Base-by-base conservation (phyloP, 2,888 invertebrate genomes). In the Drosophila vallismaia region DNA sequence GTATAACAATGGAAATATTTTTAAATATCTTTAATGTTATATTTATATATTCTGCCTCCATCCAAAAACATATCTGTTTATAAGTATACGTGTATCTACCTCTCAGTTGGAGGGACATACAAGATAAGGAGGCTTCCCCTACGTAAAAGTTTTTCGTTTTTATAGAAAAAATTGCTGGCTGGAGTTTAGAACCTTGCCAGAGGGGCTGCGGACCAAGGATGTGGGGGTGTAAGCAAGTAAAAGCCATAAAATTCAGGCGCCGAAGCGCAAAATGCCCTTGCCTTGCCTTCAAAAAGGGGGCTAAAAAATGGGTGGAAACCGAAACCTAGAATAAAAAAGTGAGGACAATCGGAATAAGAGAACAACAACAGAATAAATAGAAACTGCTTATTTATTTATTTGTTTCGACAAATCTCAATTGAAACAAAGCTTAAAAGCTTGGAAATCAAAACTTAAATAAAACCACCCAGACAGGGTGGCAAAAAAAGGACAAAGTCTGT, bases 311-410 rank as follows among this genome's bases (percentile, higher is more conserved):
- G 40, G 40, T 42, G 19, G 40, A 5, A 44, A 46, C 3, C 19
- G 19, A 19, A 19, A 19, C 19, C 29, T 45, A 60, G 51, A 45
- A 58, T 49, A 14, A 48, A 56, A 49, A 48, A 48, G 26, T 36
- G 14, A 51, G 58, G 29, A 58, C 9, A 36, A 33, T 19, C 36
- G 4, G 38, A 26, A 36, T 52, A 49, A 36, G 59, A 51, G 24
- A 44, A 44, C 26, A 57, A 60, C 48, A 40, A 24, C 36, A 60
- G 19, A 67, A 71, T 60, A 78, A 81, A 79, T 79, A 75, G 76
- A 74, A 79, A 76, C 78, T 80, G 78, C 76, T 81, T 84, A 81
- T 84, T 84, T 84, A 84, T 81, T 81, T 81, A 80, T 84, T 73
- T 73, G 67, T 63, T 71, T 69, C 66, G 72, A 72, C 76, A 76